A percentile compares a stretch with the other conserved stretches of the same genome.
Evolutionary conservation across 2,797 vertebrate genomes (phyloP).

Genomic region (Gymnocypris eckloni): DNA sequence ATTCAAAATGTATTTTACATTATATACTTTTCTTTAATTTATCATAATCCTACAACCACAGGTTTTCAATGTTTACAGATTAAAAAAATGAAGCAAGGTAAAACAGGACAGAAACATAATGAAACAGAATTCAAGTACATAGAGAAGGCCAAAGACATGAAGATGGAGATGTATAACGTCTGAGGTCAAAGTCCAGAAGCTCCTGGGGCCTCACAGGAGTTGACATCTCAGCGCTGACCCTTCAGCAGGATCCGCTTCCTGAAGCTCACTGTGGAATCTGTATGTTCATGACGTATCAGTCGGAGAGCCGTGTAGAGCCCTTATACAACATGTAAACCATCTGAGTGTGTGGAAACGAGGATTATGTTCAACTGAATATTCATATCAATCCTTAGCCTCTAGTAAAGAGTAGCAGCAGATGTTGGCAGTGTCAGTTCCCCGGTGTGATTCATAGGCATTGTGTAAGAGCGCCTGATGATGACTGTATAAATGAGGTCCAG

Average conservation of each 20-base stretch:
- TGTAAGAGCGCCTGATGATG: conserved; percentile 64
- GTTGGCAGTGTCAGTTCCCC: conserved; percentile 59
- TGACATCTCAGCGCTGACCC: conserved; percentile 32
- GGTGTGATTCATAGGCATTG: conserved; percentile 69
- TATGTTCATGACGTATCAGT: neutral
- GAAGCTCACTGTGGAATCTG: conserved; percentile 42
- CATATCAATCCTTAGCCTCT: conserved; percentile 71
- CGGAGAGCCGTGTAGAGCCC: conserved; percentile 26
- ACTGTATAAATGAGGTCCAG: conserved; percentile 70
- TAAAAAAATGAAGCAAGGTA: conserved; percentile 21
- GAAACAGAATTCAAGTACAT: neutral
- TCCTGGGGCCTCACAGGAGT: conserved; percentile 35
- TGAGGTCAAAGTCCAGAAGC: conserved; percentile 53
- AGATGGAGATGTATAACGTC: conserved; percentile 46
- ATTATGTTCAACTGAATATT: conserved; percentile 71
- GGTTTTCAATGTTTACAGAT: neutral
- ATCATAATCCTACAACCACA: neutral
- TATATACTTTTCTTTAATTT: neutral
- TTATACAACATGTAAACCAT: conserved; percentile 65
- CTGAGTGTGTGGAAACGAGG: conserved; percentile 62
- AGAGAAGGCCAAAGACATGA: conserved; percentile 44
- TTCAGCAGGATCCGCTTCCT: conserved; percentile 30
- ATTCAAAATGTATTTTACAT: neutral
- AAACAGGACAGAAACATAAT: conserved; percentile 23
- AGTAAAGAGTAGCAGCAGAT: conserved; percentile 69